Conservation (phyloP, 1,140 invertebrate genomes). For the Cryptotermes secundus region DNA sequence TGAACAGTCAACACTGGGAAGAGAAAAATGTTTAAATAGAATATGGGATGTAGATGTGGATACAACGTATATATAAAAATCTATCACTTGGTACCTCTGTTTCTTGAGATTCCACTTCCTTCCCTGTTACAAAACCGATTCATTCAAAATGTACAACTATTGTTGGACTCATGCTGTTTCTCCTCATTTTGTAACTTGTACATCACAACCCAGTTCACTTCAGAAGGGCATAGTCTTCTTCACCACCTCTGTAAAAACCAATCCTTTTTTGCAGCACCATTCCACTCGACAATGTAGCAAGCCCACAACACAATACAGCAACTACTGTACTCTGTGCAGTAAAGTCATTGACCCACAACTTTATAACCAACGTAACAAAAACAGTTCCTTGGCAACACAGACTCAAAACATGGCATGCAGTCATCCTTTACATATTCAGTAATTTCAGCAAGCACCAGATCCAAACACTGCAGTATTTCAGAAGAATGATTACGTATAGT, state of each 20-base stretch:
- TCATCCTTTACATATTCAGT: neutral
- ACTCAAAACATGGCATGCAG: too few relatives aligned
- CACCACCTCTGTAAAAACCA: neutral
- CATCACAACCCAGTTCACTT: neutral
- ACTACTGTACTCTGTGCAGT: conserved; percentile 21
- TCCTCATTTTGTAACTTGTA: neutral
- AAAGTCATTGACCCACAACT: neutral
- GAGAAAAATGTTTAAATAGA: conserved; percentile 25
- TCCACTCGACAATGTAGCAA: conserved; percentile 1
- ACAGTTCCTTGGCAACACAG: conserved; percentile 25
- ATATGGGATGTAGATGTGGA: conserved; percentile 27
- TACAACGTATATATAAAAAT: conserved; percentile 25
- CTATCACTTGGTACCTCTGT: conserved; percentile 12
- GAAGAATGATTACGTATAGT: conserved; percentile 33
- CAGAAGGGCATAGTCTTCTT: neutral
- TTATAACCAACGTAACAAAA: conserved; percentile 25
- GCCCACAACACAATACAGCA: neutral
- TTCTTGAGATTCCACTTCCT: conserved; percentile 21
- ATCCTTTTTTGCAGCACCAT: conserved; percentile 10
- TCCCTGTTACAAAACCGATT: neutral
- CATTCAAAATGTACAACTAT: neutral
- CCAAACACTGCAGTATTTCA: conserved; percentile 22
- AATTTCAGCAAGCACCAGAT: conserved; percentile 27
- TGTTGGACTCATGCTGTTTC: neutral
- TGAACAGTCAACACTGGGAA: conserved; percentile 18